phyloP scores from a whole-genome alignment of 1,140 invertebrate genomes.

The Polypedilum pembai region DNA sequence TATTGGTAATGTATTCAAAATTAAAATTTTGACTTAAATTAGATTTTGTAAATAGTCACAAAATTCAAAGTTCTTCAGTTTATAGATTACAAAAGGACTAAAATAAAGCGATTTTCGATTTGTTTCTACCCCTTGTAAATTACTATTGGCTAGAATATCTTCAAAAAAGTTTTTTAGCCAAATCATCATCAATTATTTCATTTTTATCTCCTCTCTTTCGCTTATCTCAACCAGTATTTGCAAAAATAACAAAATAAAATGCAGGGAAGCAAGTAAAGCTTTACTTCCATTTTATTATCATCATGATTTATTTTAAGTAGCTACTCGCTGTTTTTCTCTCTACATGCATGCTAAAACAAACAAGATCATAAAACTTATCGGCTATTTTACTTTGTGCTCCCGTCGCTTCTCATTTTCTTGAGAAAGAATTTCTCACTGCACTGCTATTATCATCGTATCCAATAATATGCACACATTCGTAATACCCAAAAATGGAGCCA shows the following conservation, averaged over 20 bases:
- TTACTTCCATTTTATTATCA: constrained; percentile 28
- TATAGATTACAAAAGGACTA: too few species aligned
- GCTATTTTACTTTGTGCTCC: background rate
- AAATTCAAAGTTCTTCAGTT: too few species aligned
- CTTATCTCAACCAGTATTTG: background rate
- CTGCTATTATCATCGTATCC: background rate
- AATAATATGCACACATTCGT: background rate
- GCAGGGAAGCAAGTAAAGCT: background rate
- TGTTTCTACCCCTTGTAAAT: too few species aligned
- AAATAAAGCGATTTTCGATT: too few species aligned
- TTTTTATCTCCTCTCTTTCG: background rate
- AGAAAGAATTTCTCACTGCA: background rate
- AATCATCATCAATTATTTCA: too few species aligned
- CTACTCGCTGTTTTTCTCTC: background rate
- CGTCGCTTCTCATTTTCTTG: constrained; percentile 1
- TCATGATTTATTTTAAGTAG: constrained; percentile 27
- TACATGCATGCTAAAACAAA: background rate
- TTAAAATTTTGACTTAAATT: too few species aligned
- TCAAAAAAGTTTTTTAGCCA: too few species aligned
- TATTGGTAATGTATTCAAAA: too few species aligned
- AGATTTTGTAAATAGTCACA: too few species aligned
- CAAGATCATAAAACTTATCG: constrained; percentile 28
- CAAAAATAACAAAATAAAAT: background rate
- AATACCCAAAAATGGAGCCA: constrained; percentile 10
- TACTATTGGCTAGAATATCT: too few species aligned